Evolutionary conservation across 2,888 invertebrate species (phyloP), one percentile per base, ranked within the genome.

Genomic region (Rhagonycha fulva): DNA sequence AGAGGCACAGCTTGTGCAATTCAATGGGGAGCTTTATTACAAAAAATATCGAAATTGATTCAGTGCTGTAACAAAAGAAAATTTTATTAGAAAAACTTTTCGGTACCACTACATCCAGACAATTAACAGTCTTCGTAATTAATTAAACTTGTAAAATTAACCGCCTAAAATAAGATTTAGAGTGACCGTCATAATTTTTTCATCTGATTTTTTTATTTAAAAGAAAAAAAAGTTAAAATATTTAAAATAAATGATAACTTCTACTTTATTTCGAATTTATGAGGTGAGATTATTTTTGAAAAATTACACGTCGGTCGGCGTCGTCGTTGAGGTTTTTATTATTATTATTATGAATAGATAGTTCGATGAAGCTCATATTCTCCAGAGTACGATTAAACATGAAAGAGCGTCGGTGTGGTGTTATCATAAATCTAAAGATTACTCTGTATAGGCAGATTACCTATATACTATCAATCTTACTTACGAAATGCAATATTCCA

Each of bases 391-490:
- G 76, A 74, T 76, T 76, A 76, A 76, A 71, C 66, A 71, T 74
- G 69, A 68, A 60, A 68, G 66, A 74, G 69, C 69, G 19, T 61
- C 30, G 62, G 60, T 14, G 24, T 9, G 66, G 47, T 62, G 70
- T 74, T 68, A 74, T 72, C 71, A 77, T 77, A 77, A 77, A 77
- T 77, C 74, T 71, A 47, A 61, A 67, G 77, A 77, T 77, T 74
- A 74, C 66, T 63, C 71, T 69, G 76, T 72, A 77, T 74, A 74
- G 74, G 71, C 74, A 74, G 68, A 73, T 73, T 62, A 68, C 70
- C 73, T 66, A 73, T 68, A 26, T 24, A 61, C 70, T 63, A 77
- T 77, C 72, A 74, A 77, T 77, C 71, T 77, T 62, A 14, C 68
- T 30, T 30, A 68, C 30, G 32, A 68, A 68, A 68, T 32, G 28